These are phyloP conservation scores for Listronotus bonariensis DNA, from an alignment of 1,140 invertebrate genomes.

Conservation along the genomic window DNA sequence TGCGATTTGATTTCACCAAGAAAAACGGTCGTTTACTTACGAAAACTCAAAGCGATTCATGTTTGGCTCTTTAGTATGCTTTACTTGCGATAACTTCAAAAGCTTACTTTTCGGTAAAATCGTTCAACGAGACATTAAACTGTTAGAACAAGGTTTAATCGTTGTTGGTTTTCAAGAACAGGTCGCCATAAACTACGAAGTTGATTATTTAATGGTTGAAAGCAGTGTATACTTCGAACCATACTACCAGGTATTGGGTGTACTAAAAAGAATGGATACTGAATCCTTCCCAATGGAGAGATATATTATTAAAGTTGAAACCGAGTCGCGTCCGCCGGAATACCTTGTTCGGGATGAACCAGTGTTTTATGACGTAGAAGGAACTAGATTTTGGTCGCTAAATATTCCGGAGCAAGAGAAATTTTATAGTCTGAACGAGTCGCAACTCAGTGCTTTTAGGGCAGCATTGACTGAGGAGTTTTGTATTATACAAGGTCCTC, in stretches of 20 bases:
- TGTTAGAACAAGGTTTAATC: conserved; percentile 59
- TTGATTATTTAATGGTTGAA: conserved; percentile 65
- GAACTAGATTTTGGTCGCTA: conserved; percentile 19
- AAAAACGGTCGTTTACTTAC: conserved; percentile 45
- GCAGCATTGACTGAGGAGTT: conserved; percentile 67
- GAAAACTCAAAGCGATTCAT: conserved; percentile 65
- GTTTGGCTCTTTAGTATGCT: conserved; percentile 73
- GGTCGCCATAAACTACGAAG: conserved; percentile 46
- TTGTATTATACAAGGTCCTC: conserved; percentile 78
- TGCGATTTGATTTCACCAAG: conserved; percentile 38
- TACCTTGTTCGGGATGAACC: conserved; percentile 37
- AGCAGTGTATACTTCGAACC: conserved; percentile 72
- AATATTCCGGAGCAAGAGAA: conserved; percentile 39
- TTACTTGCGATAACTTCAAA: conserved; percentile 71
- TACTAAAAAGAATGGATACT: conserved; percentile 60
- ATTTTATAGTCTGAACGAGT: conserved; percentile 59
- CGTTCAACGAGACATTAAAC: conserved; percentile 59
- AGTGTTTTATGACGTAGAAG: conserved; percentile 30
- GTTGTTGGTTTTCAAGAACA: conserved; percentile 56
- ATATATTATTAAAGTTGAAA: conserved; percentile 59
- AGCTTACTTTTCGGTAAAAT: conserved; percentile 71
- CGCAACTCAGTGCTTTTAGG: conserved; percentile 64
- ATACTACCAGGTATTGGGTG: conserved; percentile 66
- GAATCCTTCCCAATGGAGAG: conserved; percentile 66
- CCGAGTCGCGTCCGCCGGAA: conserved; percentile 32